Base-by-base conservation (phyloP, 2,797 vertebrate species). In the Chaetodon trifasciatus region DNA sequence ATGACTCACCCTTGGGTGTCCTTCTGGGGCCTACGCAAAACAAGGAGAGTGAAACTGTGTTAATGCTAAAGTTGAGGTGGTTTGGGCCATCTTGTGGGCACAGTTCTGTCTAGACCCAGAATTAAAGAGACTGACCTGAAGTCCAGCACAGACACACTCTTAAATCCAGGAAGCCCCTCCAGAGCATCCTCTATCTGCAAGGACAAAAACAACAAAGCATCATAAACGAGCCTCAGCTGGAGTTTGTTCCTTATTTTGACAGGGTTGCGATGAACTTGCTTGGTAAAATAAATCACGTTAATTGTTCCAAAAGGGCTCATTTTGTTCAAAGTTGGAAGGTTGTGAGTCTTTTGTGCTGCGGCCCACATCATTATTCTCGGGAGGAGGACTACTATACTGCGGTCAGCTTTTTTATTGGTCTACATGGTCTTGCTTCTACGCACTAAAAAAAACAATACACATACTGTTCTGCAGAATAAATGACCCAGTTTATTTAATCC, bases 141-240 rank as follows among this genome's bases (percentile, higher is more conserved):
- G 86, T 96, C 93, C 81, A 96, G 86, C 40, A 99, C 88, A 52
- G 86, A 94, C 55, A 97, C 95, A 71, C 82, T 95, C 89, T 96
- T 97, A 83, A 97, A 99, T 86, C 97, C 98, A 74, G 96, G 96
- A 52, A 98, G 93, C 40, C 88, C 94, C 89, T 95, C 84, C 92
- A 98, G 96, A 81, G 96, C 94, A 2, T 93, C 94, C 91, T 96
- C 93, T 61, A 98, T 96, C 98, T 99, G 88, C 17, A 92, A 74
- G 74, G n/a, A 77, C 21, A 88, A 75, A 84, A 19, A 81, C 12
- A 1, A 83, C 23, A 15, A 52, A 15, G 24, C 21, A 50, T 76
- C 4, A 74, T 13, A 65, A 39, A 56, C 61, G 69, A 85, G 35
- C 53, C 10, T 7, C 55, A 1, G 21, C 23, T 37, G 3, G 23